Base-by-base conservation (phyloP, 1,140 invertebrate species). In the Drosophila rhopaloa region DNA sequence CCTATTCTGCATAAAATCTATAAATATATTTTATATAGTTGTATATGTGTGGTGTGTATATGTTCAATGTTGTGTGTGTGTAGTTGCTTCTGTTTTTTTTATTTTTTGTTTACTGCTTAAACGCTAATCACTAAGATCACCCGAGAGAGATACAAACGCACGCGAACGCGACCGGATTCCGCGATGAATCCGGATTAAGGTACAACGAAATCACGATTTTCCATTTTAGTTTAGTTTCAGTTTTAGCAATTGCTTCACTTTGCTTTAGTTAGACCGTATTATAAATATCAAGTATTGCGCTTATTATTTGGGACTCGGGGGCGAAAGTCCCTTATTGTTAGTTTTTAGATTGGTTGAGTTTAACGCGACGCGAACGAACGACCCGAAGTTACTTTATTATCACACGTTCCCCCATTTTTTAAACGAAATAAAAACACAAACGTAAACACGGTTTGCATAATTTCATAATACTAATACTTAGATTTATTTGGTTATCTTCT, bases 121-220 rank as follows among this genome's bases (percentile, higher is more conserved):
- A 81, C 81, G 74, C 78, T 89, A 90, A 89, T 89, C 85, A 90
- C 85, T 90, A 91, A 89, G 90, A 92, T 92, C 91, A 92, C 91
- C 91, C 91, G 91, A 92, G 91, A 80, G 74, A 92, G 83, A 91
- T 91, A 92, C 89, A 89, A 91, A 89, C 84, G 84, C 84, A 91
- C 91, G 88, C 91, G 89, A 92, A 92, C 91, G 91, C 91, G 91
- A 91, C 90, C 91, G 90, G 91, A 92, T 92, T 92, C 91, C 91
- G 90, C 91, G 91, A 88, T 91, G 91, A 92, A 92, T 92, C 91
- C 91, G 91, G 90, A 91, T 92, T 92, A 92, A 92, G 91, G 91
- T 92, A 92, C 88, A 92, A 92, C 91, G 91, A 92, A 92, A 92
- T 92, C 91, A 92, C 91, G 91, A 92, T 92, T 90, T 86, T 68